A percentile compares a stretch with the other conserved stretches of the same genome.
phyloP scores from a whole-genome alignment of 2,888 invertebrate species.

The Ceraclea dissimilis region DNA sequence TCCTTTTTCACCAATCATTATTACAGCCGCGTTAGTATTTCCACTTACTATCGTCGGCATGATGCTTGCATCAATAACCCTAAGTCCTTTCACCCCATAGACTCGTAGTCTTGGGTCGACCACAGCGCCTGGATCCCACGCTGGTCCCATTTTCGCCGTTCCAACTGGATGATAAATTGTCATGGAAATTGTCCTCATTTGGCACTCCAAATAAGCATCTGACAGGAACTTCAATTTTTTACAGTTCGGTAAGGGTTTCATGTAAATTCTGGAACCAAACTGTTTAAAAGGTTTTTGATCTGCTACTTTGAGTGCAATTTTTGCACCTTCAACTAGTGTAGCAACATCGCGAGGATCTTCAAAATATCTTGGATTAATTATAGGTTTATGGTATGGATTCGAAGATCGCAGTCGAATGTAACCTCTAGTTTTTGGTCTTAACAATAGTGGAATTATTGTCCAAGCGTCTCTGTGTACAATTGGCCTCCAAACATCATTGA shows the following conservation, averaged over 20 bases:
- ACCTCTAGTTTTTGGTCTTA: conserved; percentile 73
- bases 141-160: conserved; percentile 83
- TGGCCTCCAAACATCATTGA: conserved; percentile 71
- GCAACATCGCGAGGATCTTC: conserved; percentile 70
- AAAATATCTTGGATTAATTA: conserved; percentile 90
- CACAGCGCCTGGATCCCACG: conserved; percentile 68
- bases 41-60: conserved; percentile 87
- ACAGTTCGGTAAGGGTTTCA: conserved; percentile 72
- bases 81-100: conserved; percentile 67
- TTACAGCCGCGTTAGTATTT: conserved; percentile 86
- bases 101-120: conserved; percentile 74
- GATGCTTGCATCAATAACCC: conserved; percentile 81
- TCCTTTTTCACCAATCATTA: conserved; percentile 87
- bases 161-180: conserved; percentile 87
- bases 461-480: conserved; percentile 73
- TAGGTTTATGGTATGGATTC: conserved; percentile 80
- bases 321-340: conserved; percentile 76
- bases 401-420: conserved; percentile 66
- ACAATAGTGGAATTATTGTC: conserved; percentile 78
- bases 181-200: conserved; percentile 79
- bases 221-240: conserved; percentile 63
- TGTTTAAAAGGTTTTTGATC: conserved; percentile 72
- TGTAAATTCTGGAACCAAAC: conserved; percentile 69
- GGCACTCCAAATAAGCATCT: conserved; percentile 81
- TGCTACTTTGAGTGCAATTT: conserved; percentile 64